Evolutionary conservation across 1,140 invertebrate genomes (phyloP), one percentile per base, ranked within the genome.

Genomic region (Drosophila littoralis): DNA sequence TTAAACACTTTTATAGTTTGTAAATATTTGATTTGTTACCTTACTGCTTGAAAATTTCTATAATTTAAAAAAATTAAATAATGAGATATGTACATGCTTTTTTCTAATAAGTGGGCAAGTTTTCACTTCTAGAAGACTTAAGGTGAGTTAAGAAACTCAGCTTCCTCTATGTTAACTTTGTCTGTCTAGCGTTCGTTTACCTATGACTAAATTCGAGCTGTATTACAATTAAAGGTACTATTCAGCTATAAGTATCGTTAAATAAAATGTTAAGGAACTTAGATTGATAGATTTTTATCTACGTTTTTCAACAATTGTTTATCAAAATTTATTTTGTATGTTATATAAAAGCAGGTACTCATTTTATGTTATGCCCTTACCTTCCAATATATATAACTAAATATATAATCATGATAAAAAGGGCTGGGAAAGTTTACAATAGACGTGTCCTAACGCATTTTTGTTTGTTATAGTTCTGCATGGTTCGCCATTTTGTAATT

Each of bases 41-140:
- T 4, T 28, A 28, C 22, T 48, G 22, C 10, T 48, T 9, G 17
- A 57, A 46, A 15, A 59, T 17, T 59, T 7, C 22, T 5, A 28
- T 42, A 51, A 65, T 55, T 52, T 52, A 15, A 52, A 42, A 2
- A 17, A 52, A 48, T 61, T 28, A 5, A 28, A 4, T 42, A 7
- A 13, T 43, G 8, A 48, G 9, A 36, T 28, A 28, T 28, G 22
- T 28, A 28, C 12, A 42, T 48, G 55, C 40, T 76, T 54, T 58
- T 38, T 35, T 33, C 12, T 22, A 68, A 73, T 12, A 78, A 85
- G 82, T 76, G 50, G 82, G 79, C 43, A 79, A 65, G 64, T 82
- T 85, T 76, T 60, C 38, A 46, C 28, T 80, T 15, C 60, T 68
- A 22, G 74, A 90, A 69, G 74, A 63, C 51, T 8, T 33, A 66